A percentile compares a stretch with the other conserved stretches of the same genome.
phyloP scores from a whole-genome alignment of 2,888 invertebrate species.

The Notodromas monacha region DNA sequence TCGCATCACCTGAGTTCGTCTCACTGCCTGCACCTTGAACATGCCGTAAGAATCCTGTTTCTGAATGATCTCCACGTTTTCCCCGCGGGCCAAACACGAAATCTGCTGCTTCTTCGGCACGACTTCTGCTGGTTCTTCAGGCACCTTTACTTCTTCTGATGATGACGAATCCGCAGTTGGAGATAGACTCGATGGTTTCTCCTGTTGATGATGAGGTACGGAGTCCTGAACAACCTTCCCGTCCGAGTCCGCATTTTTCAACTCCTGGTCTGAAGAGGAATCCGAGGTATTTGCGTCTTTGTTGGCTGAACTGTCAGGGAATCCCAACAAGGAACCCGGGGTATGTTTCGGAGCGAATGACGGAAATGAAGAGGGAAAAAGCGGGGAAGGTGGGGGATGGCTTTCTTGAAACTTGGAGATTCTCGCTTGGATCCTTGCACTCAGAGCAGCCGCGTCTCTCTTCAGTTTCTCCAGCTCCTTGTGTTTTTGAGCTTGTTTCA shows the following conservation, averaged over 20 bases:
- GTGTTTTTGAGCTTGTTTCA: neutral
- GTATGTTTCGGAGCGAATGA: neutral
- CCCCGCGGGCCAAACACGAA: constrained; percentile 11
- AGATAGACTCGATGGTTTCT: no score
- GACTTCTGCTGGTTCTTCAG: no score
- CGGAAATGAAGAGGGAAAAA: neutral
- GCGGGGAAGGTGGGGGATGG: constrained; percentile 1
- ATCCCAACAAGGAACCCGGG: neutral
- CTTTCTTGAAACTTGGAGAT: constrained; percentile 1
- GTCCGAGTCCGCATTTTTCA: no score
- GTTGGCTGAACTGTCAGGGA: no score
- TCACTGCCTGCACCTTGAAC: no score
- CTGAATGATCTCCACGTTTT: constrained; percentile 12
- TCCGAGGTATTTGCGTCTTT: no score
- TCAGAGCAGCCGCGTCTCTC: constrained; percentile 1
- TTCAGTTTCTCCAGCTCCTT: neutral
- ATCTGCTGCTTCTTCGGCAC: constrained; percentile 8
- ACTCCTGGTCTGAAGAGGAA: no score
- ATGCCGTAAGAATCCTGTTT: constrained; percentile 8
- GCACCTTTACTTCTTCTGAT: no score
- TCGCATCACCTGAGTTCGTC: no score
- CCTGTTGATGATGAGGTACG: no score
- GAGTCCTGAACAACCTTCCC: no score
- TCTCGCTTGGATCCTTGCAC: neutral
- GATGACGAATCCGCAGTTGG: no score